Conservation (phyloP, 2,888 invertebrate species). For the Eugnorisma glareosa region DNA sequence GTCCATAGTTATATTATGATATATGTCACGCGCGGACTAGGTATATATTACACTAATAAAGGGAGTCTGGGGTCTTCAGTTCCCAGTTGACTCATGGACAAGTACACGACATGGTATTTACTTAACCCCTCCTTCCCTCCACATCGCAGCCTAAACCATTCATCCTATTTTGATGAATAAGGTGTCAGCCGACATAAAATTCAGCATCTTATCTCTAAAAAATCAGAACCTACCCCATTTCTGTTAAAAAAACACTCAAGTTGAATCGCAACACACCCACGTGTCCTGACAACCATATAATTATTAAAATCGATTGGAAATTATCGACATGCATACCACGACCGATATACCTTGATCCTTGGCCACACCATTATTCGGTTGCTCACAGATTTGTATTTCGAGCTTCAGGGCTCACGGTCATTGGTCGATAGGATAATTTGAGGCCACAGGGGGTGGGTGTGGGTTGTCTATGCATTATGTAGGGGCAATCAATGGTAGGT, state of each 20-base stretch:
- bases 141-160: no score
- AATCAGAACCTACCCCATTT: background rate
- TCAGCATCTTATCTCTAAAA: background rate
- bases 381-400: constrained; percentile 22
- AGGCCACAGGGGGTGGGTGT: constrained; percentile 70
- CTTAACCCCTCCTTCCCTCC: no score
- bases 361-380: constrained; percentile 31
- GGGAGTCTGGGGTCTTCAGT: no score
- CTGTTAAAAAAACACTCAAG: constrained; percentile 30
- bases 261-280: constrained; percentile 58
- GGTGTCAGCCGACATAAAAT: background rate
- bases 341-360: constrained; percentile 70
- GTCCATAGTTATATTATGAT: no score
- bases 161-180: no score
- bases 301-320: constrained; percentile 86
- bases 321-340: constrained; percentile 78
- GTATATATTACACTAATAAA: no score
- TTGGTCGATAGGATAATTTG: constrained; percentile 78
- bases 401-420: constrained; percentile 64
- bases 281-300: constrained; percentile 73
- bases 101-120: no score
- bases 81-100: no score
- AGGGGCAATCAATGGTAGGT: constrained; percentile 89
- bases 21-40: no score
- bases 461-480: constrained; percentile 87